phyloP scores from a whole-genome alignment of 1,140 invertebrate species.

The Archivesica marissinica region DNA sequence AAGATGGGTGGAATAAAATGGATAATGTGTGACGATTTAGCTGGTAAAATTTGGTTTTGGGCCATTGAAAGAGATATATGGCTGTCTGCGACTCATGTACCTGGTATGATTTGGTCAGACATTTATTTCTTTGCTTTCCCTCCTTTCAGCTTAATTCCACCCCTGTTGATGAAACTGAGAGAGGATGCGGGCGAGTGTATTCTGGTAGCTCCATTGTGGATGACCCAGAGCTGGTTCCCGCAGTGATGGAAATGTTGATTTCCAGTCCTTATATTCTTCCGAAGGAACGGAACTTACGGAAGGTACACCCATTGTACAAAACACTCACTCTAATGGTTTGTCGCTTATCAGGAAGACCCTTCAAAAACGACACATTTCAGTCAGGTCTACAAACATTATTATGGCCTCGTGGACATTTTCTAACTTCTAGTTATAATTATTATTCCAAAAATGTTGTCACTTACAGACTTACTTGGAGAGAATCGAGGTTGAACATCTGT shows the following conservation, averaged over 20 bases:
- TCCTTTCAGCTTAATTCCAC: conserved; percentile 54
- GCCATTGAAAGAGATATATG: conserved; percentile 36
- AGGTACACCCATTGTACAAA: conserved; percentile 48
- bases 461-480: too few relatives aligned
- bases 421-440: too few relatives aligned
- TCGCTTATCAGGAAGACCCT: conserved; percentile 51
- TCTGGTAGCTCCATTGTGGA: conserved; percentile 58
- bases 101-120: conserved; percentile 37
- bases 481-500: too few relatives aligned
- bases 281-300: conserved; percentile 1
- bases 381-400: conserved; percentile 24
- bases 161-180: conserved; percentile 15
- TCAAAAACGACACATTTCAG: conserved; percentile 3
- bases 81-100: conserved; percentile 39
- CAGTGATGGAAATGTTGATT: conserved; percentile 24
- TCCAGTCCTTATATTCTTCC: conserved; percentile 1
- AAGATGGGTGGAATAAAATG: conserved; percentile 53
- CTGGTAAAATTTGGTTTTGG: conserved; percentile 50
- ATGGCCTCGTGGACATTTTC: too few relatives aligned
- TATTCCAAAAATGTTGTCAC: too few relatives aligned
- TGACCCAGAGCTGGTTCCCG: conserved; percentile 48
- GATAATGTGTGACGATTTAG: conserved; percentile 34
- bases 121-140: conserved; percentile 50
- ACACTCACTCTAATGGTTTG: conserved; percentile 57
- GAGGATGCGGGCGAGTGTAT: conserved; percentile 11